Base-by-base conservation (phyloP, 2,113 vertebrate species). In the Tragelaphus strepsiceros region DNA sequence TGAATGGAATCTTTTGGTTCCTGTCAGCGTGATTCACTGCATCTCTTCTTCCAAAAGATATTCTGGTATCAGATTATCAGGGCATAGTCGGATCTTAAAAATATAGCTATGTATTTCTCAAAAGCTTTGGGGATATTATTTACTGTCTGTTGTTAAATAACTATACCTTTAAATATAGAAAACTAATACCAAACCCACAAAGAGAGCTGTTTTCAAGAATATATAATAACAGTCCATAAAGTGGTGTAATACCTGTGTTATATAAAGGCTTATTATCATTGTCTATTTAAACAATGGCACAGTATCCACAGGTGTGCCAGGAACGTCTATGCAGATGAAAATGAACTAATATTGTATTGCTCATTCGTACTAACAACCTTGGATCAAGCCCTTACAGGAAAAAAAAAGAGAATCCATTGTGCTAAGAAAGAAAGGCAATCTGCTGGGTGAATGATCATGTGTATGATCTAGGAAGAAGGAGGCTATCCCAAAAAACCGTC, bases 81-180 rank as follows among this genome's bases (percentile, higher is more conserved):
- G 67, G 56, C 3, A 89, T 16, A 32, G 51, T 64, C 28, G 93
- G 39, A 53, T 62, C 51, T 80, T 93, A 74, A 80, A 97, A 94
- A 95, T 84, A 90, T 62, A 43, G 21, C 61, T 81, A 6, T 56
- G 6, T 58, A 90, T n/a, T 91, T 96, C 26, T 32, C 46, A 62
- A 96, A 94, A 90, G 64, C 54, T 86, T 74, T 92, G 28, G 39
- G 26, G 35, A 71, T 77, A 67, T 85, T 85, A 78, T 9, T 74
- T 80, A 93, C 5, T 88, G 46, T 97, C 19, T 96, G 26, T 61
- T 96, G 62, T 62, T 97, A 90, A 96, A 90, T 53, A 88, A 53
- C 32, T 94, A 9, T 78, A 71, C 39, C 67, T 94, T 12, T 85
- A 93, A 96, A 61, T 12, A 28, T 1, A 83, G 61, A 77, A 92